Percentiles rank a stretch among this genome's conserved stretches.
Evolutionary conservation across 2,888 invertebrate genomes (phyloP).

Genomic region (Rhamphomyia laevipes): DNA sequence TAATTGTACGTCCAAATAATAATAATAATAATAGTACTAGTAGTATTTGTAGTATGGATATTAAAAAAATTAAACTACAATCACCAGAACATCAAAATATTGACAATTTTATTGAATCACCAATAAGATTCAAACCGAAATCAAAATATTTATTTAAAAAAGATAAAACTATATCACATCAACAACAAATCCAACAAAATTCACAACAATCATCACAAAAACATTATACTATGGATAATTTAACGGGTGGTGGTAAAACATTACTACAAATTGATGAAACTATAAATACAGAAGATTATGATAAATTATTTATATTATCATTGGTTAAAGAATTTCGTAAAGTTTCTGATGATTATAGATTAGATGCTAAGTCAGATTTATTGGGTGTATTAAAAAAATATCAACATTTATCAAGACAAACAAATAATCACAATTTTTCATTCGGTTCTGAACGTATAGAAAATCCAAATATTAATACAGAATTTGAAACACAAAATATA

Average conservation of each 20-base stretch:
- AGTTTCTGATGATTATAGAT: background rate
- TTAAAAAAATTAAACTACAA: background rate
- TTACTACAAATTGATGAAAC: background rate
- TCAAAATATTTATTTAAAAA: background rate
- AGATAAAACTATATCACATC: background rate
- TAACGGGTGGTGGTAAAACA: background rate
- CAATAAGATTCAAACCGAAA: background rate
- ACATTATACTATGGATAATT: background rate
- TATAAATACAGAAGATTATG: background rate
- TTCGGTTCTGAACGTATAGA: too few relatives aligned
- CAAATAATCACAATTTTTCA: background rate
- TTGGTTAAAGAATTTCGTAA: background rate
- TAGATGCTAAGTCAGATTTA: background rate
- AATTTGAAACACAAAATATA: too few relatives aligned
- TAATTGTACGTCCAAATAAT: background rate
- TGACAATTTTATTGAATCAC: background rate
- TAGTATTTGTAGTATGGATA: background rate
- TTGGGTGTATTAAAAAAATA: background rate
- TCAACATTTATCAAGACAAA: background rate
- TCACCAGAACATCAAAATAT: too few relatives aligned
- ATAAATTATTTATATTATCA: background rate
- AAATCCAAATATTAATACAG: too few relatives aligned
- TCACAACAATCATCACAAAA: background rate
- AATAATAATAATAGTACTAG: background rate
- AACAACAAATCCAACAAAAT: background rate